Evolutionary conservation across 2,888 invertebrate genomes (phyloP).

Genomic region (Cheilosia pagana): DNA sequence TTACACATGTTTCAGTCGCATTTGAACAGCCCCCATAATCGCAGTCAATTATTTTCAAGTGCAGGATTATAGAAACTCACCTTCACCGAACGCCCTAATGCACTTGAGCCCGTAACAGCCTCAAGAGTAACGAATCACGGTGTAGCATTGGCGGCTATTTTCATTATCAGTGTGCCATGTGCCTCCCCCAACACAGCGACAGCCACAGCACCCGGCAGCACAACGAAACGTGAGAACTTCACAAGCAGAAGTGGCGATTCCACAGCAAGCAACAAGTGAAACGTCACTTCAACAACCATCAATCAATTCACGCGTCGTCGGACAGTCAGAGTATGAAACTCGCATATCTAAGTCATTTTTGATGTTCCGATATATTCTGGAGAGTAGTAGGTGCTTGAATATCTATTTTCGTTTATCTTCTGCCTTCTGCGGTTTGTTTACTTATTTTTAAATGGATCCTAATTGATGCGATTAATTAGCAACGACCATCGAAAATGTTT

Average conservation of each 20-base stretch:
- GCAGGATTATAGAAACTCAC: constrained; percentile 13
- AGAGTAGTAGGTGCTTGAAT: constrained; percentile 36
- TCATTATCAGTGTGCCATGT: constrained; percentile 36
- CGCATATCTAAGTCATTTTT: constrained; percentile 18
- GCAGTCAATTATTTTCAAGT: constrained; percentile 31
- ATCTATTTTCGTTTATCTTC: constrained; percentile 27
- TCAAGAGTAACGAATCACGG: constrained; percentile 20
- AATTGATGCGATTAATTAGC: constrained; percentile 69
- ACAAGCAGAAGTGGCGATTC: constrained; percentile 1
- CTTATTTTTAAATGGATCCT: constrained; percentile 48
- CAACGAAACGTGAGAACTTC: constrained; percentile 6
- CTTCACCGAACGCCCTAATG: constrained; percentile 17
- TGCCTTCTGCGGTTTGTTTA: constrained; percentile 43
- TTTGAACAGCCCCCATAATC: constrained; percentile 9
- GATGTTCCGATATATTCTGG: constrained; percentile 10
- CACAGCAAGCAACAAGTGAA: background rate
- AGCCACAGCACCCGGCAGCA: constrained; percentile 3
- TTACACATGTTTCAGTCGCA: constrained; percentile 2
- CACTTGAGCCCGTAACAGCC: constrained; percentile 39
- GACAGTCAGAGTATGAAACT: constrained; percentile 12
- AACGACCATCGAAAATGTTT: constrained; percentile 18
- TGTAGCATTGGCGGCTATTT: constrained; percentile 27
- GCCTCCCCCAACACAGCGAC: constrained; percentile 3
- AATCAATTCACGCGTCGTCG: constrained; percentile 21
- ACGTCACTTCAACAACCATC: constrained; percentile 14